These are phyloP conservation scores for Acronicta alni DNA, from an alignment of 2,888 invertebrate species.

Conservation along the genomic window DNA sequence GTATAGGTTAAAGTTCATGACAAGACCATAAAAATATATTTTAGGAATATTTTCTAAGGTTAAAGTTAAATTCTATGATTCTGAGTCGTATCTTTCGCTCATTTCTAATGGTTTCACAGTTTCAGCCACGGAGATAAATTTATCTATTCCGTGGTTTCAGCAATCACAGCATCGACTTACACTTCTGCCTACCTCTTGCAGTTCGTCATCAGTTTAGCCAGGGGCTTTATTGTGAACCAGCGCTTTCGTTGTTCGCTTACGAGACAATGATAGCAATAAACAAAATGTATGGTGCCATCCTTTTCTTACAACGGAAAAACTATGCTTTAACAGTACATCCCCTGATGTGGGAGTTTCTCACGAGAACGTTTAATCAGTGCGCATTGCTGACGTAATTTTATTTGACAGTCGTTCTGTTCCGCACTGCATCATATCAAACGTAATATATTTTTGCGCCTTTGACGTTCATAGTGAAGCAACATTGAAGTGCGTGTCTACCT, in stretches of 20 bases:
- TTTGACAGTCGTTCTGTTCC: conserved; percentile 63
- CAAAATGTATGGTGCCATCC: not conserved
- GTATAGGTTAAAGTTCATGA: too few relatives aligned
- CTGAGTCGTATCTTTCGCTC: too few relatives aligned
- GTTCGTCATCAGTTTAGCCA: not conserved
- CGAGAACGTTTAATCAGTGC: conserved; percentile 63
- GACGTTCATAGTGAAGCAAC: conserved; percentile 34
- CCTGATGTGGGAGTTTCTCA: conserved; percentile 47
- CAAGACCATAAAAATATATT: too few relatives aligned
- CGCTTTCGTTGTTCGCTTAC: not conserved
- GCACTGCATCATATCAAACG: conserved; percentile 39
- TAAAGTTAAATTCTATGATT: too few relatives aligned
- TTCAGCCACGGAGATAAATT: too few relatives aligned
- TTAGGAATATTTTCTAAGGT: too few relatives aligned
- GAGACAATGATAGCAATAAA: not conserved
- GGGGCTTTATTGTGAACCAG: not conserved
- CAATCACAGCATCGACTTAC: not conserved
- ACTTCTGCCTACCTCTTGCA: conserved; percentile 33
- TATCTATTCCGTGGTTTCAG: not conserved
- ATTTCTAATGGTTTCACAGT: too few relatives aligned
- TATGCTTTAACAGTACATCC: not conserved
- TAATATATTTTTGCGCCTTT: conserved; percentile 46
- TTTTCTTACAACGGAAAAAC: not conserved
- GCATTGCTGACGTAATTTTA: conserved; percentile 66
- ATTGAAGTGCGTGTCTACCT: conserved; percentile 40